Conservation (phyloP, 2,113 vertebrate species). For the Condylura cristata region DNA sequence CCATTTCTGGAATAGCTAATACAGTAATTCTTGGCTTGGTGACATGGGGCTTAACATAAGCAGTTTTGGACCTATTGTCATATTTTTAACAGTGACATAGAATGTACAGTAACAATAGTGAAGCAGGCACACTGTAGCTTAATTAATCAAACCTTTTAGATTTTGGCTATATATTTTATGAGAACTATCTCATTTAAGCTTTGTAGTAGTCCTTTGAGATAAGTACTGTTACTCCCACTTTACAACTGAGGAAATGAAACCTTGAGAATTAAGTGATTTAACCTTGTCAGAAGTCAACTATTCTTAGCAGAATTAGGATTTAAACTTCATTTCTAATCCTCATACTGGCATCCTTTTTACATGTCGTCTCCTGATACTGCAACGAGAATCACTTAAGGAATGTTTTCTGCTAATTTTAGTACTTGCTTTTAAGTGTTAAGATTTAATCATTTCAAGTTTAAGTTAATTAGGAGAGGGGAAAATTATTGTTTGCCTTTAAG, state of each 20-base stretch:
- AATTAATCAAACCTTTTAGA: not conserved
- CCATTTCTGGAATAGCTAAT: not conserved
- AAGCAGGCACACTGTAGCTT: not conserved
- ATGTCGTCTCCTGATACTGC: not conserved
- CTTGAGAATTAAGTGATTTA: not conserved
- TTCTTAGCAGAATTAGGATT: not conserved
- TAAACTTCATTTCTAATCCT: not conserved
- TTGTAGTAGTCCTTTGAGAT: not conserved
- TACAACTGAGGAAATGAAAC: not conserved
- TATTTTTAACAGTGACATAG: not conserved
- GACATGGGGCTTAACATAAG: not conserved
- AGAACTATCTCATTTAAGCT: not conserved
- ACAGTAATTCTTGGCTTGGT: not conserved
- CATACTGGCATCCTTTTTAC: not conserved
- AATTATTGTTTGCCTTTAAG: not conserved
- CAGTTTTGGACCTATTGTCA: not conserved
- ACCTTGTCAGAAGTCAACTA: not conserved
- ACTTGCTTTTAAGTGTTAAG: constrained; percentile 29
- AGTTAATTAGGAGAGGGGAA: not conserved
- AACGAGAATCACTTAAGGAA: not conserved
- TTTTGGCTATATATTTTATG: not conserved
- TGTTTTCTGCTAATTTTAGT: constrained; percentile 47
- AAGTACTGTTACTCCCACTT: not conserved
- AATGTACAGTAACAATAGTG: not conserved
- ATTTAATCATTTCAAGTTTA: constrained; percentile 46